Base-by-base conservation (phyloP, 2,113 vertebrate genomes). In the Gallinago undulata region DNA sequence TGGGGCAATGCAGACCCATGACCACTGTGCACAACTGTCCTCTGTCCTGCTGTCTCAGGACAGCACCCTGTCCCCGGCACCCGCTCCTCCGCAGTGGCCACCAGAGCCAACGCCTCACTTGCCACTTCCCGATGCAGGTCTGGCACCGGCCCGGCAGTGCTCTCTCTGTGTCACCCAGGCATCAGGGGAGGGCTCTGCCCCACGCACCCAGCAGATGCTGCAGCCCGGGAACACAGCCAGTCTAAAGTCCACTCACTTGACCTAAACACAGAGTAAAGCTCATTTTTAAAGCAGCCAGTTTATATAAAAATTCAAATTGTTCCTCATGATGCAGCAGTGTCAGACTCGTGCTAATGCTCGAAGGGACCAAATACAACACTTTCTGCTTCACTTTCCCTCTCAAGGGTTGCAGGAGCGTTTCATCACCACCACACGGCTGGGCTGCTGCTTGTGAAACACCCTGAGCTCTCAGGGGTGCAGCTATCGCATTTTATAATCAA, bases 1-100 rank as follows among this genome's bases (percentile, higher is more conserved):
- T 6, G 0, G 2, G n/a, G 19, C 24, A 30, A 24, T 3, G 16
- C 25, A 6, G 7, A 25, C 5, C 64, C 4, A 1, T 41, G 21
- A 7, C 30, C 7, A 2, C 31, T 18, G 41, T 10, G 41, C 50
- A 27, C 7, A 6, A 17, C 7, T 31, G 43, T 14, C 19, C 37
- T 43, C 43, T 2, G 1, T 13, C 67, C 67, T 30, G 51, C 57
- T 28, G 16, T 16, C 25, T 5, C 9, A 39, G 43, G 51, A 10
- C 25, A 28, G 37, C 47, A 16, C 4, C 37, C 39, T 19, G 27
- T 22, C 50, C 51, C 66, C 17, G 18, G 53, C 53, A 55, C 45
- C 48, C 48, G 23, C 21, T 48, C 48, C 48, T 23, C 48, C 6
- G 53, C 8, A 0, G 18, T 4, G 28, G 35, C 12, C 17, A 7